Conservation (phyloP, 1,140 invertebrate genomes). For the Planococcus citri region DNA sequence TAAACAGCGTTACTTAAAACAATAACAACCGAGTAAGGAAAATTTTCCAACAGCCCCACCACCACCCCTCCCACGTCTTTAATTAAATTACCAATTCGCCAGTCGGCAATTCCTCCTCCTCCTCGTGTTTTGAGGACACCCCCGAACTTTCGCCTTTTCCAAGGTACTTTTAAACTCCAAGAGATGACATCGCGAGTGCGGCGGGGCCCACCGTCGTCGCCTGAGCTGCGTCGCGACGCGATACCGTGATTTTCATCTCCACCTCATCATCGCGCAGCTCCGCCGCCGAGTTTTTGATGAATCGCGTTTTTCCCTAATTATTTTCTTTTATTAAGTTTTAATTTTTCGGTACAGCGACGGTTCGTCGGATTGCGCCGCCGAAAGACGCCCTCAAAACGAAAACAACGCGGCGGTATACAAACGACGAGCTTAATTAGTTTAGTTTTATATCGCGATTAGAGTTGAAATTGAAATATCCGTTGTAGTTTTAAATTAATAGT, state of each 20-base stretch:
- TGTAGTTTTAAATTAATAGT: conserved; percentile 4
- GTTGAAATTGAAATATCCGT: background rate
- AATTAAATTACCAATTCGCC: background rate
- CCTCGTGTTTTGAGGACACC: background rate
- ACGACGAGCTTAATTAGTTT: conserved; percentile 1
- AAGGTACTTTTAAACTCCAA: too few species aligned
- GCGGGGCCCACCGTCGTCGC: too few species aligned
- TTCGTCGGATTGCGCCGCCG: background rate
- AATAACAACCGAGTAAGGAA: conserved; percentile 2
- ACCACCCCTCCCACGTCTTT: background rate
- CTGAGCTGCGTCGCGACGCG: background rate
- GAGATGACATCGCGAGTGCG: too few species aligned
- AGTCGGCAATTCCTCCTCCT: background rate
- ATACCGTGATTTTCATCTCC: background rate
- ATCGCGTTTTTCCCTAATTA: conserved; percentile 6
- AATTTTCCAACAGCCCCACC: conserved; percentile 13
- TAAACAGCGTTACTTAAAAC: conserved; percentile 19
- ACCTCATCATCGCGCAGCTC: too few species aligned
- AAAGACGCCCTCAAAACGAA: too few species aligned
- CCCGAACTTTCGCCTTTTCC: too few species aligned
- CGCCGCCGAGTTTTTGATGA: background rate
- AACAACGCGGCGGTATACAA: background rate
- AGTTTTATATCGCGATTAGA: conserved; percentile 3
- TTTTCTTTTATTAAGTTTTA: conserved; percentile 7
- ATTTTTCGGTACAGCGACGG: background rate